Conservation (phyloP, 2,797 vertebrate genomes). For the Odontamblyopus lacepedii region DNA sequence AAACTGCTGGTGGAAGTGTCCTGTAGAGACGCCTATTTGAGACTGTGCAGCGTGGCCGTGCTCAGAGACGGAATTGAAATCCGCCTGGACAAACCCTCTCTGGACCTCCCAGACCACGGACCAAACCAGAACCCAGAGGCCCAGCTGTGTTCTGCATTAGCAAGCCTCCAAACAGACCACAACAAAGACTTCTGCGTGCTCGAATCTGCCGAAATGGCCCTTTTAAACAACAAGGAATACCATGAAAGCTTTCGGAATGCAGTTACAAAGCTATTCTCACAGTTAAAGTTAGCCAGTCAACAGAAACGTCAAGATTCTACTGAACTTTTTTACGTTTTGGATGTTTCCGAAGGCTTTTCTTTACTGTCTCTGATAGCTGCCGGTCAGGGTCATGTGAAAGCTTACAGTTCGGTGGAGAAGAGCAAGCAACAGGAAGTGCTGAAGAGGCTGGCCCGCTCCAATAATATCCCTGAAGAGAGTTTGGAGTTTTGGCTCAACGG, state of each 20-base stretch:
- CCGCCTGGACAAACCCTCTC: slow-evolving; percentile 41
- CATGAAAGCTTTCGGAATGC: slow-evolving; percentile 85
- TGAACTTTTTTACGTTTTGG: slow-evolving; percentile 86
- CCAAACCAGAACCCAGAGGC: slow-evolving; percentile 78
- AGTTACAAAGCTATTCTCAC: slow-evolving; percentile 81
- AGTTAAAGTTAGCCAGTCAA: slow-evolving; percentile 60
- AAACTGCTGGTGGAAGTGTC: slow-evolving; percentile 88
- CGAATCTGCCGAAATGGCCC: slow-evolving; percentile 90
- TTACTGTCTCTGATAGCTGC: slow-evolving; percentile 89
- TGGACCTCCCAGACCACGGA: slow-evolving; percentile 17
- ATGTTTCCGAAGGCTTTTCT: slow-evolving; percentile 97
- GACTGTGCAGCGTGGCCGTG: slow-evolving; percentile 83
- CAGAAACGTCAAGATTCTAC: slow-evolving; percentile 44
- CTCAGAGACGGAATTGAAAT: slow-evolving; percentile 65
- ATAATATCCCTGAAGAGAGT: slow-evolving; percentile 79
- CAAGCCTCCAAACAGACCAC: slow-evolving; percentile 85
- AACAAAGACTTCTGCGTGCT: slow-evolving; percentile 76
- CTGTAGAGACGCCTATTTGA: slow-evolving; percentile 89
- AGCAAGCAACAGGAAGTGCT: slow-evolving; percentile 87
- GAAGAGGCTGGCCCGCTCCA: slow-evolving; percentile 81
- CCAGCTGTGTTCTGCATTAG: slow-evolving; percentile 90
- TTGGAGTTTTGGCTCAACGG: slow-evolving; percentile 94
- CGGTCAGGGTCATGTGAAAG: slow-evolving; percentile 83
- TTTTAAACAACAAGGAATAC: slow-evolving; percentile 88
- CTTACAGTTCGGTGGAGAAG: slow-evolving; percentile 95